Evolutionary conservation across 2,888 invertebrate genomes (phyloP).

Genomic region (Antitype chi): DNA sequence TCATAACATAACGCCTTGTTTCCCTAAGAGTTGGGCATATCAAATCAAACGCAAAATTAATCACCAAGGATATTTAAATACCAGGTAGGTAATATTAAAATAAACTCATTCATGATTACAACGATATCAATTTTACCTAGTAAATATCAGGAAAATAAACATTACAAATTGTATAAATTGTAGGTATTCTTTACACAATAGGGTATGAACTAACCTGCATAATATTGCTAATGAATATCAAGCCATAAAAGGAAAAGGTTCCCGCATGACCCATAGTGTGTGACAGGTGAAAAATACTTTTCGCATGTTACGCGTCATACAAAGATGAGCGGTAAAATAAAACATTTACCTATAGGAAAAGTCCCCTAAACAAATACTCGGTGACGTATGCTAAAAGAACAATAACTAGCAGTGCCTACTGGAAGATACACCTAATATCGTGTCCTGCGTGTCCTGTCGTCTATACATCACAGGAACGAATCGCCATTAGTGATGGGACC

Average conservation of each 20-base stretch:
- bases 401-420: neutral
- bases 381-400: no score
- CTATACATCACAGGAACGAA: no score
- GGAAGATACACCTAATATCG: no score
- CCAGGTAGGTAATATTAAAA: neutral
- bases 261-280: neutral
- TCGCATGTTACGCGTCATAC: constrained; percentile 7
- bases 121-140: neutral
- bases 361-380: neutral
- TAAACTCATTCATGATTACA: neutral
- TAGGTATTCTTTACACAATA: neutral
- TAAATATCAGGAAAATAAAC: neutral
- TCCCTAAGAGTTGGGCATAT: no score
- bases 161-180: constrained; percentile 1
- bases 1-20: no score
- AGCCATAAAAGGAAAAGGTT: neutral
- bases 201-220: neutral
- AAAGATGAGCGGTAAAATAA: constrained; percentile 1
- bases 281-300: constrained; percentile 7
- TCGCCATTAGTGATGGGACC: no score
- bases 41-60: neutral
- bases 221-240: neutral
- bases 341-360: constrained; percentile 7
- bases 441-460: no score
- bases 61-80: constrained; percentile 1